A percentile compares a stretch with the other conserved stretches of the same genome.
Evolutionary conservation across 2,797 vertebrate species (phyloP).

Genomic region (Silurus lanzhouensis): DNA sequence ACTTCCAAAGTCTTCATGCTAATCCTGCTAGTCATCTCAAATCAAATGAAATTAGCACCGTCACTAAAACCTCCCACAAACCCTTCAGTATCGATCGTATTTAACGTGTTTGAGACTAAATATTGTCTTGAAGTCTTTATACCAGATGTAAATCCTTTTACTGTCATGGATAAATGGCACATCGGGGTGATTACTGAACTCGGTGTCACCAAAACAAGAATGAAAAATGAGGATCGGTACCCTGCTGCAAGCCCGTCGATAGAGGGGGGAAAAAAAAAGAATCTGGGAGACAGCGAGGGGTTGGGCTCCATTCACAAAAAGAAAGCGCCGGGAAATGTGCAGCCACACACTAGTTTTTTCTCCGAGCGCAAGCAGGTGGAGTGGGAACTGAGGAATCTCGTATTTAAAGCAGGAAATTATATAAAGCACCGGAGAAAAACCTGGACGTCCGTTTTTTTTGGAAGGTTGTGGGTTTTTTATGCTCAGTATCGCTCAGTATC

Average conservation of each 20-base stretch:
- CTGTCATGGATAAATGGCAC: not conserved
- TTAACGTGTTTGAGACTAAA: not conserved
- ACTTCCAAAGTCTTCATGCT: not conserved
- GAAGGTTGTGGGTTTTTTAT: not conserved
- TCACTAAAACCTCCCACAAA: not conserved
- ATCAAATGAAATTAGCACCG: not conserved
- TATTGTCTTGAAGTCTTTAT: not conserved
- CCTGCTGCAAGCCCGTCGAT: slow-evolving; percentile 74
- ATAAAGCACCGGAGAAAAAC: slow-evolving; percentile 57
- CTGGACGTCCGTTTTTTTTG: slow-evolving; percentile 53
- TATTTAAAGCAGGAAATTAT: slow-evolving; percentile 35
- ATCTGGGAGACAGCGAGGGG: slow-evolving; percentile 65
- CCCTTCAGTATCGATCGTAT: not conserved
- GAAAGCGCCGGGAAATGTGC: slow-evolving; percentile 74
- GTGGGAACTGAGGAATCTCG: slow-evolving; percentile 64
- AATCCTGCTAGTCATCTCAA: not conserved
- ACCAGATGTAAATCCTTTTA: not conserved
- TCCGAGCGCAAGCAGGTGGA: slow-evolving; percentile 59
- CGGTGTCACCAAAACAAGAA: not conserved
- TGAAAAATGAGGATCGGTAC: slow-evolving; percentile 62
- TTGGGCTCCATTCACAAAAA: slow-evolving; percentile 69
- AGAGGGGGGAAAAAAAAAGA: slow-evolving; percentile 33
- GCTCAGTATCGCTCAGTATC: slow-evolving; percentile 22
- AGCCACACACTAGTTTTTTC: slow-evolving; percentile 53
- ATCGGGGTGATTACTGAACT: not conserved